A percentile compares a stretch with the other conserved stretches of the same genome.
Evolutionary conservation across 1,140 invertebrate genomes (phyloP).

Genomic region (Himalopsyche phryganea): DNA sequence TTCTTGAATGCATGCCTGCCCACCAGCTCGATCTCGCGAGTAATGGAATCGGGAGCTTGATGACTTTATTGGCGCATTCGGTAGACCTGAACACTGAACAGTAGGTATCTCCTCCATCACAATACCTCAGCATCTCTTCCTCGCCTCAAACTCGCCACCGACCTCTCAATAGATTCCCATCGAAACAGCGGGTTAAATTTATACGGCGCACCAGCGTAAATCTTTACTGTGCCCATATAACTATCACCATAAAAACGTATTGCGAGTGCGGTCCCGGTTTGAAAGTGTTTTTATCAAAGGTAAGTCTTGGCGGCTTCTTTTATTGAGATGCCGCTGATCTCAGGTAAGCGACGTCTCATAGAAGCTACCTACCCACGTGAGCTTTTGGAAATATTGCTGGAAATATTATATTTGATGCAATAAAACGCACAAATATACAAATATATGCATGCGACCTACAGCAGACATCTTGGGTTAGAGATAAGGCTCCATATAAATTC

Average conservation of each 20-base stretch:
- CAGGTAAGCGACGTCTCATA: slow-evolving; percentile 1
- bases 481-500: not conserved
- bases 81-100: not conserved
- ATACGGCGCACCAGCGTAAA: slow-evolving; percentile 29
- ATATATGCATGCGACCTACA: slow-evolving; percentile 12
- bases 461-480: not conserved
- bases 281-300: slow-evolving; percentile 33
- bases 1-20: too few relatives aligned
- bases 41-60: slow-evolving; percentile 23
- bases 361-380: slow-evolving; percentile 7
- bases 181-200: slow-evolving; percentile 31
- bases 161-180: slow-evolving; percentile 28
- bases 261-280: slow-evolving; percentile 19
- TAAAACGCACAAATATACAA: slow-evolving; percentile 25
- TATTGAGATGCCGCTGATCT: slow-evolving; percentile 3
- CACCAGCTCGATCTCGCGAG: not conserved
- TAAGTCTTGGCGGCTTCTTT: slow-evolving; percentile 9
- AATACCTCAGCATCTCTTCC: not conserved
- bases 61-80: slow-evolving; percentile 23
- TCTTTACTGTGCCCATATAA: slow-evolving; percentile 33
- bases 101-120: not conserved
- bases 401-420: slow-evolving; percentile 24
- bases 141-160: slow-evolving; percentile 14
- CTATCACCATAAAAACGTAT: slow-evolving; percentile 34
- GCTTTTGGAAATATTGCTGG: slow-evolving; percentile 12